Evolutionary conservation across 2,113 vertebrate species (phyloP).

Genomic region (Columba livia): DNA sequence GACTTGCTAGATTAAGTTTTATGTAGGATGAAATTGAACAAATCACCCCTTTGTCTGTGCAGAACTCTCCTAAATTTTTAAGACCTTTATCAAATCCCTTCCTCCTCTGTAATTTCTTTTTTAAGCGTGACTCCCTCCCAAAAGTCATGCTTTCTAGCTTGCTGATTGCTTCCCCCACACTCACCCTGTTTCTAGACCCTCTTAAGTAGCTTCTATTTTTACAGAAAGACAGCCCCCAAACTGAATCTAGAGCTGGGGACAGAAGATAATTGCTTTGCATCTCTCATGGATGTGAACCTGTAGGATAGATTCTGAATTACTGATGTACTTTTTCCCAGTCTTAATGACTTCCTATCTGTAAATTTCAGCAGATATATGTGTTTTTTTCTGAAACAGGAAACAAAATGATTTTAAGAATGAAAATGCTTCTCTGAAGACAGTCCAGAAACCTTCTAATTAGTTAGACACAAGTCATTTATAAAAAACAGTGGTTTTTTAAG

Average conservation of each 20-base stretch:
- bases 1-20: neutral
- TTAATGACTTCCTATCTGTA: neutral
- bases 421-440: neutral
- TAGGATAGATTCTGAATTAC: neutral
- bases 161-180: neutral
- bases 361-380: neutral
- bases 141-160: neutral
- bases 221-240: neutral
- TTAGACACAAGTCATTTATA: neutral
- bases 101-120: neutral
- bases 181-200: neutral
- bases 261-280: neutral
- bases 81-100: neutral
- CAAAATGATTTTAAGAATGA: neutral
- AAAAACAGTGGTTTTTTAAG: neutral
- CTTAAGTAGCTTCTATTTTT: neutral
- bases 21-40: neutral
- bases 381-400: neutral
- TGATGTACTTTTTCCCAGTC: accelerated
- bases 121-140: neutral
- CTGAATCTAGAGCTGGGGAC: neutral
- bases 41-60: neutral
- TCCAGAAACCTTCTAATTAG: neutral
- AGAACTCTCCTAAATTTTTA: neutral
- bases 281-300: neutral